Conservation (phyloP, 1,140 invertebrate species). For the Proctacanthus coquilletti region DNA sequence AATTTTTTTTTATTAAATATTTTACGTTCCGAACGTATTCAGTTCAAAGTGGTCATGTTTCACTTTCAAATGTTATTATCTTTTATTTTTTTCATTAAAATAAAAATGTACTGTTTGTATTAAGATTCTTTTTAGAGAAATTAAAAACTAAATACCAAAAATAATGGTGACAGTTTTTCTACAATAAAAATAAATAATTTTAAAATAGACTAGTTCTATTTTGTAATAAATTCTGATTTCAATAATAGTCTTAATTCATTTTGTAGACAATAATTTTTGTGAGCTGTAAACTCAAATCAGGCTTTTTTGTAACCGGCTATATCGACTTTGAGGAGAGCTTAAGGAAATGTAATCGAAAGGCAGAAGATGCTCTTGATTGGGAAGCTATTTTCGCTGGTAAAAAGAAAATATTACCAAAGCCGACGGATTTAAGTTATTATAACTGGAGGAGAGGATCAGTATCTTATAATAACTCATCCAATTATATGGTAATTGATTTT, state of each 20-base stretch:
- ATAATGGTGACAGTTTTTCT: too few species aligned
- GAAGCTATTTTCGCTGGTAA: conserved; percentile 12
- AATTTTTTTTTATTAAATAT: too few species aligned
- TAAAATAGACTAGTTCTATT: not conserved
- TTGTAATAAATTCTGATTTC: not conserved
- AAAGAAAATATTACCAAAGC: conserved; percentile 10
- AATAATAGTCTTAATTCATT: not conserved
- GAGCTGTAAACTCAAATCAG: conserved; percentile 8
- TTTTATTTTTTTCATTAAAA: too few species aligned
- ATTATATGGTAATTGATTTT: conserved; percentile 18
- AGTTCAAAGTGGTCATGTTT: not conserved
- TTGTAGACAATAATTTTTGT: conserved; percentile 23
- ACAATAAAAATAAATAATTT: not conserved
- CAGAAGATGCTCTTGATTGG: conserved; percentile 14
- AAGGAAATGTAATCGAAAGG: conserved; percentile 6
- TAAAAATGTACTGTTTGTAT: too few species aligned
- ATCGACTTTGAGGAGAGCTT: conserved; percentile 22
- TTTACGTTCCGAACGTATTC: too few species aligned
- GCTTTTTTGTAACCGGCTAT: conserved; percentile 21
- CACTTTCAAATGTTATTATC: too few species aligned
- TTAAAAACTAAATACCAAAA: too few species aligned
- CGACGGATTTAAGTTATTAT: conserved; percentile 17
- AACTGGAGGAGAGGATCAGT: conserved; percentile 11
- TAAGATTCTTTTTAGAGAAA: too few species aligned
- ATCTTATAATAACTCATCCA: conserved; percentile 15